A percentile compares a stretch with the other conserved stretches of the same genome.
Conservation (phyloP, 2,797 vertebrate species). For the Mionectes olivaceus region DNA sequence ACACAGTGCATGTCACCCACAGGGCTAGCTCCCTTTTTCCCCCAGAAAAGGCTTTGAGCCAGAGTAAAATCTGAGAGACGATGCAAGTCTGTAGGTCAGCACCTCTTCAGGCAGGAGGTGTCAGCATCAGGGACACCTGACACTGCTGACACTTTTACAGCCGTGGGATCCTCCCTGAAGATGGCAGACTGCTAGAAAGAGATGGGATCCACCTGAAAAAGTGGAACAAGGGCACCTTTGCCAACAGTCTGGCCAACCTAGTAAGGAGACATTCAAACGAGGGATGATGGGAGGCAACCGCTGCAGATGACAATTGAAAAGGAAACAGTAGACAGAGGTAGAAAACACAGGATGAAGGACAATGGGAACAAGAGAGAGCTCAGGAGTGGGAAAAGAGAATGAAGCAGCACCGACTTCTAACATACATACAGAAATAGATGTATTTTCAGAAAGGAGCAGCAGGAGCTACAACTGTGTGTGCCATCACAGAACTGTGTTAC, state of each 20-base stretch:
- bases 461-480: background rate
- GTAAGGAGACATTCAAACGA: background rate
- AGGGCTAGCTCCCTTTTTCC: background rate
- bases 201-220: background rate
- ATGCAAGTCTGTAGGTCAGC: background rate
- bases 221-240: background rate
- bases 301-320: background rate
- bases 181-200: background rate
- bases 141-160: background rate
- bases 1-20: background rate
- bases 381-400: background rate
- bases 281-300: background rate
- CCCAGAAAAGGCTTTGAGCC: accelerated
- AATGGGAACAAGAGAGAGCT: background rate
- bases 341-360: background rate
- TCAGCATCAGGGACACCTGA: background rate
- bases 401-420: background rate
- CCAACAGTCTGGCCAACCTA: background rate
- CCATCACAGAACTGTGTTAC: background rate
- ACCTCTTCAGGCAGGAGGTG: background rate
- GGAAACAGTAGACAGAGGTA: background rate
- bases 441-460: background rate
- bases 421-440: background rate
- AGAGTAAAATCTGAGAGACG: background rate
- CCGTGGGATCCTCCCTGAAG: background rate